Evolutionary conservation across 2,888 invertebrate species (phyloP).

Genomic region (Macaria notata): DNA sequence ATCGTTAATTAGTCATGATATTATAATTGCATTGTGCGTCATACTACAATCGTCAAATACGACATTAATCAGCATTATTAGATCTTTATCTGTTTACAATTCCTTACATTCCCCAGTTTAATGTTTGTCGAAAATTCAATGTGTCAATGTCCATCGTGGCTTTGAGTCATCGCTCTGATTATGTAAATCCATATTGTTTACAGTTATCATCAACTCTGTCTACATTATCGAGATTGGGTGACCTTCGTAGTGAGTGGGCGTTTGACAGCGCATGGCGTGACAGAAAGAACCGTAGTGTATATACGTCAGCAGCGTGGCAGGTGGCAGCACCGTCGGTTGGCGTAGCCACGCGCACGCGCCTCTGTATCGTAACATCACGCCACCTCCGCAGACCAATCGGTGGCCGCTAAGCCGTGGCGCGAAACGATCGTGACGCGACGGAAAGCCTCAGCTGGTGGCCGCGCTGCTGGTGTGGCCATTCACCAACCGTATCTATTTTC

Average conservation of each 20-base stretch:
- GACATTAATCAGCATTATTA: background rate
- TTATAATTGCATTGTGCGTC: no score
- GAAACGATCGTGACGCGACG: conserved; percentile 41
- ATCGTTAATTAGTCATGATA: no score
- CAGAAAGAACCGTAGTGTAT: conserved; percentile 43
- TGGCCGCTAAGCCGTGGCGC: conserved; percentile 50
- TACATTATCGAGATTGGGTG: conserved; percentile 45
- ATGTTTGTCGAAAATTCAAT: background rate
- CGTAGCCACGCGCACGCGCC: conserved; percentile 40
- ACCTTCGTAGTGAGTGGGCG: conserved; percentile 52
- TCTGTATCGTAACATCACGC: conserved; percentile 62
- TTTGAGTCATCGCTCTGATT: conserved; percentile 10
- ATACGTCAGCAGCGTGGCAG: conserved; percentile 49
- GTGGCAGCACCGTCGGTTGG: conserved; percentile 61
- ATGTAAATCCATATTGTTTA: conserved; percentile 15
- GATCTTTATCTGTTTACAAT: background rate
- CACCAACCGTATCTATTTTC: conserved; percentile 35
- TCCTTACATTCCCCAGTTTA: background rate
- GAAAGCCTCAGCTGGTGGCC: background rate
- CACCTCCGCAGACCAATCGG: conserved; percentile 66
- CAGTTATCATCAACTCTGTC: conserved; percentile 26
- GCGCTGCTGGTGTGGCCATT: background rate
- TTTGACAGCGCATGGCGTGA: conserved; percentile 37
- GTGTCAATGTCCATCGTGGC: background rate
- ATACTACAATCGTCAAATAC: background rate